Evolutionary conservation across 2,797 vertebrate genomes (phyloP), one percentile per base, ranked within the genome.

Genomic region (Staurois parvus): DNA sequence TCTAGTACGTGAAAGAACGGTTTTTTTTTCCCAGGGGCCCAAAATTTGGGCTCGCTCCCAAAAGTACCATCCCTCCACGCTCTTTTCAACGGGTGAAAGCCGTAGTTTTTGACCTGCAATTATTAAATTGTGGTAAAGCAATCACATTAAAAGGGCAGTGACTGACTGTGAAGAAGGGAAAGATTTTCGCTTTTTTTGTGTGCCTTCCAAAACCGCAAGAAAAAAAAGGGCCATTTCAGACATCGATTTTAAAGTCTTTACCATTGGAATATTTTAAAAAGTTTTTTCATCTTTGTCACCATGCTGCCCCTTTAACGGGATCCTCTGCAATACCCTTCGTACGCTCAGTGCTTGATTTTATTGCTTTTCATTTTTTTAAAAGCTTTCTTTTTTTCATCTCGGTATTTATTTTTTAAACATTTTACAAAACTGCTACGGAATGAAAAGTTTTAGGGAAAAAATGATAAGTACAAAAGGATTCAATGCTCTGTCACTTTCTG

Each of bases 101-200:
- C 68, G 67, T 28, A 78, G 73, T 62, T 74, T 13, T 86, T n/a
- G 79, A 86, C 85, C 79, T 86, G 37, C 13, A 66, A 83, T 86
- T 83, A 86, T 86, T 82, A 73, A 78, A 86, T 82, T 83, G 68
- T 72, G 66, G 79, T 64, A 77, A 86, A 86, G 73, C 79, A 86
- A 86, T 86, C 74, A 34, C 7, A 66, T n/a, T 52, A 67, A 66
- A 56, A 37, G 77, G 84, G 66, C 79, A 76, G 73, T n/a, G 67
- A 66, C 67, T 70, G 73, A 48, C 76, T 13, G 83, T 11, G 76
- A 40, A 29, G 21, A 17, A 26, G 19, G 11, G 13, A 76, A 32
- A 69, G 64, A 30, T 32, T 29, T n/a, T 79, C 34, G 45, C 29
- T 84, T 84, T 73, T 17, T 66, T 75, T n/a, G 28, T 52, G 21